Percentiles rank a stretch among this genome's conserved stretches.
Evolutionary conservation across 1,140 invertebrate species (phyloP).

Genomic region (Macrotrachela quadricornifera): DNA sequence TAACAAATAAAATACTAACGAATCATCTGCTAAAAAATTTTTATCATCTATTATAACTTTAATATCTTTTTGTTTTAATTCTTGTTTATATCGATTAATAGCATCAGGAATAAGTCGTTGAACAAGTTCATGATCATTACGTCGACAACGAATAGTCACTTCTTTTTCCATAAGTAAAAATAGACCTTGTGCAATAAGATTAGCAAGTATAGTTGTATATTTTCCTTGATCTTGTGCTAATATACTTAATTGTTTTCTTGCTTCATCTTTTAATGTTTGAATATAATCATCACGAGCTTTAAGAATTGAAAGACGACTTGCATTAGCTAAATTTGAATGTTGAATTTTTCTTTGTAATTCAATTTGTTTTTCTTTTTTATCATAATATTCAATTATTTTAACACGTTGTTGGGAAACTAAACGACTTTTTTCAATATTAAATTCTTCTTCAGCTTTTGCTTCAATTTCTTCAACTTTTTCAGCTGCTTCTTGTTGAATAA

Average conservation of each 20-base stretch:
- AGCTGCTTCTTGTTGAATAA: slow-evolving; percentile 8
- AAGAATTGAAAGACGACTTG: slow-evolving; percentile 1
- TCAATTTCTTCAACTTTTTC: slow-evolving; percentile 9
- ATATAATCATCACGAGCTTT: slow-evolving; percentile 7
- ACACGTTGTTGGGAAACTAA: slow-evolving; percentile 5
- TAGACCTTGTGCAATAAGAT: slow-evolving; percentile 3
- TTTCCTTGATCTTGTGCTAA: not conserved
- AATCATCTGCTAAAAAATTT: not conserved
- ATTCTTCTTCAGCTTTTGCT: slow-evolving; percentile 7
- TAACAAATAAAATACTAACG: not conserved
- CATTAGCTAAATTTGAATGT: slow-evolving; percentile 9
- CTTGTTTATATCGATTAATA: no score
- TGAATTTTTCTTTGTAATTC: slow-evolving; percentile 8
- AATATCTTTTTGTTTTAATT: not conserved
- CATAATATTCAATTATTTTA: slow-evolving; percentile 5
- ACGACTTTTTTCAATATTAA: slow-evolving; percentile 6
- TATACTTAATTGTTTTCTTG: not conserved
- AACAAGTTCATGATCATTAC: slow-evolving; percentile 2
- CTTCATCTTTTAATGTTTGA: slow-evolving; percentile 4
- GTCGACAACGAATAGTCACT: not conserved
- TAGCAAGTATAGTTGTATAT: not conserved
- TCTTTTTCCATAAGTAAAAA: slow-evolving; percentile 3
- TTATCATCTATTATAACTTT: not conserved
- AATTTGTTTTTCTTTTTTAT: slow-evolving; percentile 9
- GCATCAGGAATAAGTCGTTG: not conserved